Evolutionary conservation across 2,797 vertebrate species (phyloP).

Genomic region (Pangasius macronema): DNA sequence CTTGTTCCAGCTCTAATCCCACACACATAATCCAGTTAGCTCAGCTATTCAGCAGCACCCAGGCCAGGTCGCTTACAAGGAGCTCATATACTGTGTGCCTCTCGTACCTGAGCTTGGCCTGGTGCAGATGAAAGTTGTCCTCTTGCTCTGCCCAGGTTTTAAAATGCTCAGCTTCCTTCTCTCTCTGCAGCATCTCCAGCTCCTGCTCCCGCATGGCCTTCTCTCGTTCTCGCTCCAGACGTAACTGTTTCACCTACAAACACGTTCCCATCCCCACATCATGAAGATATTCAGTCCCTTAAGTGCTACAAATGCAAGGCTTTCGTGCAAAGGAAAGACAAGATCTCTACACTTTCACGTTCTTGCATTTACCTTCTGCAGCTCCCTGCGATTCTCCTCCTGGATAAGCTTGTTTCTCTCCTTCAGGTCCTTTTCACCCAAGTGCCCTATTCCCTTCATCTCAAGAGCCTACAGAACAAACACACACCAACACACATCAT

Average conservation of each 20-base stretch:
- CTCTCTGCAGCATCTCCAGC: constrained; percentile 95
- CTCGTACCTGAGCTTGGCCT: constrained; percentile 90
- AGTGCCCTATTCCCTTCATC: constrained; percentile 92
- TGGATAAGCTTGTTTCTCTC: constrained; percentile 95
- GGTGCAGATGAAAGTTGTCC: constrained; percentile 96
- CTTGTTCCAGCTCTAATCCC: neutral
- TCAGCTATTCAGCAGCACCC: neutral
- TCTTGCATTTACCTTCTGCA: constrained; percentile 85
- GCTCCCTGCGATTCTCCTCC: constrained; percentile 95
- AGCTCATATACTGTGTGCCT: neutral
- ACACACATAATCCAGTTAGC: neutral
- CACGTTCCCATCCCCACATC: neutral
- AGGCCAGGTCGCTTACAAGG: neutral
- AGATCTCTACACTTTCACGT: neutral
- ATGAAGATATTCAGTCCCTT: neutral
- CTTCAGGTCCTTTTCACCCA: constrained; percentile 94
- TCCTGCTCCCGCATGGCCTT: constrained; percentile 96
- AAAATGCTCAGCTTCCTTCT: constrained; percentile 97
- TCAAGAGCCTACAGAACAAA: constrained; percentile 82
- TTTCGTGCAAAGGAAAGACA: neutral
- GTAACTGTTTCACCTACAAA: constrained; percentile 92
- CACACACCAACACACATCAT: neutral
- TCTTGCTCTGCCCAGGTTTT: constrained; percentile 99
- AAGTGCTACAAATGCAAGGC: neutral
- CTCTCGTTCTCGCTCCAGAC: constrained; percentile 92